These are phyloP conservation scores for Eilema caniola DNA, from an alignment of 2,888 invertebrate genomes.

Conservation along the genomic window DNA sequence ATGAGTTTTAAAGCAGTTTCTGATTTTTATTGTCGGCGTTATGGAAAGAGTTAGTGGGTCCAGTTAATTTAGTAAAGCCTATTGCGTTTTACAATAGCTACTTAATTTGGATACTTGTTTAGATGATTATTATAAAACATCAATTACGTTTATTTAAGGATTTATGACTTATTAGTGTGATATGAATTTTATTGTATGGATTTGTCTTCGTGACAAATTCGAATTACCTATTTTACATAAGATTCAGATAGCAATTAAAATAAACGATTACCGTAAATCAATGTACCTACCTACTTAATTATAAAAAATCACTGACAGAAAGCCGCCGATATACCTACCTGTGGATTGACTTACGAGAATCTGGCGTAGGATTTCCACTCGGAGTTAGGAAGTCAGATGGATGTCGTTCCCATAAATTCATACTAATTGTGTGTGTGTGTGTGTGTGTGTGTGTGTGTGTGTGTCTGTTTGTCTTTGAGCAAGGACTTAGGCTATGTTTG, in stretches of 20 bases:
- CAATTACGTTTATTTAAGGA: background rate
- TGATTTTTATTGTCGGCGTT: slow-evolving; percentile 18
- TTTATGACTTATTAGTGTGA: background rate
- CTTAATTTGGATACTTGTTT: background rate
- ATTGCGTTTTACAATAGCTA: background rate
- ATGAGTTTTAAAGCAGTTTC: slow-evolving; percentile 24
- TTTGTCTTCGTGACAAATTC: background rate
- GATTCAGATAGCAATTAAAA: background rate
- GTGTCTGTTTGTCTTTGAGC: no score
- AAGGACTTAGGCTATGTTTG: no score
- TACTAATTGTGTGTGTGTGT: no score
- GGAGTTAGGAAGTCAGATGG: no score
- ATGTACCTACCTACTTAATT: background rate
- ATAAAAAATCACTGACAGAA: background rate
- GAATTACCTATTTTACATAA: background rate
- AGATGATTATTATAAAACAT: background rate
- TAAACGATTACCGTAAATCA: background rate
- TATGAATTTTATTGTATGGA: background rate
- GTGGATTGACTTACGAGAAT: no score
- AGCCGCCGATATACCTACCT: no score
- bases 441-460: no score
- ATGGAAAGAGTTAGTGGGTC: slow-evolving; percentile 21
- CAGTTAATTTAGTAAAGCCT: slow-evolving; percentile 1
- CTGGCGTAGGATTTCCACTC: no score
- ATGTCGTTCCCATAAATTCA: no score